Base-by-base conservation (phyloP, 2,888 invertebrate species). In the Stictocephala bisonia region DNA sequence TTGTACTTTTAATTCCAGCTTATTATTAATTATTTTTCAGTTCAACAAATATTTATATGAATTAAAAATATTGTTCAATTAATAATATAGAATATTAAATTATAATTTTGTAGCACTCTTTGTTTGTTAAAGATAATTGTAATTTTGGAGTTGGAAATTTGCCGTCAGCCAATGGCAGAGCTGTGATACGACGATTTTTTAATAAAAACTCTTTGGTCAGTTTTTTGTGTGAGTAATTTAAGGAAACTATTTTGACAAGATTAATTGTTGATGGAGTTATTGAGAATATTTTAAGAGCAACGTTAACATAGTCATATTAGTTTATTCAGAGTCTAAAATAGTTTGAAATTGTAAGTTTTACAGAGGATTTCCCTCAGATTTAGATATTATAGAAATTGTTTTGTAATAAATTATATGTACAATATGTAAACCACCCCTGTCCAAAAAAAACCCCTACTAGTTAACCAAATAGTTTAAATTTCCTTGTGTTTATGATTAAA, bases 251-350 rank as follows among this genome's bases (percentile, higher is more conserved):
- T 64, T 64, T 64, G 64, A 44, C 26, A 9, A 15, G 64, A 44
- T 15, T 20, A 13, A 41, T 64, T 44, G 64, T 64, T 64, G 44
- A 26, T 26, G 64, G 64, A 64, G 44, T 41, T 44, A 64, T 64
- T 64, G 18, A 60, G 40, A 64, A 64, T 64, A 64, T 64, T 64
- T 60, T 64, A 64, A 64, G 64, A 64, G 24, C 44, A 44, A 26
- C 44, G 64, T 64, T 64, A 44, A 44, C 44, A 22, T 64, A 64
- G 64, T 64, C 64, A 64, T 64, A 64, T 64, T 64, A 64, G 64
- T 64, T 64, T 64, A 64, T 64, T 64, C 64, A 64, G 64, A 64
- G 64, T 64, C 40, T 64, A 64, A 64, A 44, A 64, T 60, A 44
- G 64, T 64, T 64, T 40, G 18, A 64, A 64, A 64, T 26, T 44